These are phyloP conservation scores for Tenthredo mesomela DNA, from an alignment of 2,888 invertebrate species.

Conservation along the genomic window DNA sequence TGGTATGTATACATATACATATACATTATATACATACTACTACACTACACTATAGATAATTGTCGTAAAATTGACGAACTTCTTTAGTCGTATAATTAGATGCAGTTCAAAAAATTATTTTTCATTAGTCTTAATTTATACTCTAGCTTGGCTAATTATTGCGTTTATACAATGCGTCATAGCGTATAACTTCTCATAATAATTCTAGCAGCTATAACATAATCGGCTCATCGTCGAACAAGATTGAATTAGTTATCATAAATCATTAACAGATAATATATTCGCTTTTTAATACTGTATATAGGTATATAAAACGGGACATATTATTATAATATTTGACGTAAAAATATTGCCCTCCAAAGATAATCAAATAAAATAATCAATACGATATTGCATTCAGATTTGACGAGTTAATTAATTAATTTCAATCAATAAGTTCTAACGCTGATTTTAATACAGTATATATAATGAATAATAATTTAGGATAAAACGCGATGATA, in stretches of 20 bases:
- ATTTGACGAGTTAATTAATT: too few species aligned
- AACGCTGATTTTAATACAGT: too few species aligned
- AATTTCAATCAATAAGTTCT: too few species aligned
- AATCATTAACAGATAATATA: neutral
- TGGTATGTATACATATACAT: neutral
- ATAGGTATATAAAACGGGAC: too few species aligned
- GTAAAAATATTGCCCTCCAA: too few species aligned
- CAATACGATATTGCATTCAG: too few species aligned
- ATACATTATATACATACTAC: too few species aligned
- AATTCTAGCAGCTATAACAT: neutral
- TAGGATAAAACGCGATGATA: too few species aligned
- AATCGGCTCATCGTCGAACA: neutral
- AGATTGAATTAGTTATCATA: slow-evolving; percentile 9
- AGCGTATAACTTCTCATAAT: neutral
- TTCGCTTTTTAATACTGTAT: neutral
- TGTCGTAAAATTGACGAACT: neutral
- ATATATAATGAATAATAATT: too few species aligned
- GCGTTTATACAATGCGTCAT: neutral
- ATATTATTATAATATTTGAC: too few species aligned
- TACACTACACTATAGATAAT: neutral
- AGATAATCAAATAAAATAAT: too few species aligned
- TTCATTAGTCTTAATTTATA: slow-evolving; percentile 3
- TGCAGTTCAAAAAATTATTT: neutral
- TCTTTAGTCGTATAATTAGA: neutral
- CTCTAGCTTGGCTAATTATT: neutral